Evolutionary conservation across 2,888 invertebrate species (phyloP), one percentile per base, ranked within the genome.

Genomic region (Chaetogeoica ovagalla): DNA sequence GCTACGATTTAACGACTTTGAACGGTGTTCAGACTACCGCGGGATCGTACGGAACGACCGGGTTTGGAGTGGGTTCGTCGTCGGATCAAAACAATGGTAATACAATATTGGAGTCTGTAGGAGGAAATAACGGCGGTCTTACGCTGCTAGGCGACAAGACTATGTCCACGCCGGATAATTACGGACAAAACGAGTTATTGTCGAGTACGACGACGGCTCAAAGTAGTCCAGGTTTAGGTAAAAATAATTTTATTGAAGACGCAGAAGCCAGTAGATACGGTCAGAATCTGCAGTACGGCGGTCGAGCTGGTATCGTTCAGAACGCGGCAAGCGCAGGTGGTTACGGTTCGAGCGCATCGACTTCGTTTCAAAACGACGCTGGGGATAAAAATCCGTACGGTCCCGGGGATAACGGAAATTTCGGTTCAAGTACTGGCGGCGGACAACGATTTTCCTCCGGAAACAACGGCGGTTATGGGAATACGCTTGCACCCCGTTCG

Each of bases 171-270:
- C 13, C 17, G 1, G 57, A 57, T 13, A 30, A 11, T 59, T 43
- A 75, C 43, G 59, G 66, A 48, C 66, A 59, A 75, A 66, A 43
- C 0, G 63, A 74, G 1, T 30, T 59, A 30, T 30, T 30, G 4
- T 30, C 30, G 30, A 30, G 30, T 30, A 30, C 30, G 39, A 59
- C 59, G 21, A 66, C 48, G 17, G 66, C 66, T 19, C 75, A 59
- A 59, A 75, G 15, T 55, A 75, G 15, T 55, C 65, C 57, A 57
- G 57, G 65, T 39, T 21, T 19, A 6, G 23, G 19, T 5, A 17
- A 43, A 15, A 43, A 57, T 43, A 66, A 39, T 66, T 55, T 52
- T 15, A 55, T 63, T 15, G 60, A 15, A 60, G 48, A 43, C 43
- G 43, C 9, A 9, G 30, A 30, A 30, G 30, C 30, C 30, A 30